These are phyloP conservation scores for Hypsopygia costalis DNA, from an alignment of 2,888 invertebrate genomes.

Conservation along the genomic window DNA sequence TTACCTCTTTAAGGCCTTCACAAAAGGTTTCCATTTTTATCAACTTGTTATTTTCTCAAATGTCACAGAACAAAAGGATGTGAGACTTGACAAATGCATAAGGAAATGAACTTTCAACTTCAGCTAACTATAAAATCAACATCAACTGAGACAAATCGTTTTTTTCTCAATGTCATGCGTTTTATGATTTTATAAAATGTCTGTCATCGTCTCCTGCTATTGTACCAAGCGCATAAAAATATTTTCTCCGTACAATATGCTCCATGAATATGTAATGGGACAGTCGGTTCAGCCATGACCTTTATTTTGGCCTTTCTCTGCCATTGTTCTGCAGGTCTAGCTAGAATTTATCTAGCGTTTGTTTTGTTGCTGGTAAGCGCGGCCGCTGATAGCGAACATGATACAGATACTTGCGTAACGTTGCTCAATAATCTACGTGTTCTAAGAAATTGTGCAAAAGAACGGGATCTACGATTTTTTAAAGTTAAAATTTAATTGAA, in stretches of 20 bases:
- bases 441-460: too few relatives aligned
- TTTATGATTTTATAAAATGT: constrained; percentile 31
- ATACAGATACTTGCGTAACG: constrained; percentile 7
- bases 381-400: constrained; percentile 1
- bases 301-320: constrained; percentile 63
- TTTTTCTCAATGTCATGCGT: constrained; percentile 42
- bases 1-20: constrained; percentile 9
- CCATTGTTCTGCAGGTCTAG: constrained; percentile 51
- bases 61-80: constrained; percentile 19
- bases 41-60: constrained; percentile 7
- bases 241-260: constrained; percentile 52
- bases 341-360: constrained; percentile 51
- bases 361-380: constrained; percentile 44
- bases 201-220: constrained; percentile 32
- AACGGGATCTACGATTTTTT: too few relatives aligned
- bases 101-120: constrained; percentile 27
- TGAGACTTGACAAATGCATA: constrained; percentile 22
- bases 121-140: constrained; percentile 30
- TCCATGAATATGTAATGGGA: constrained; percentile 68
- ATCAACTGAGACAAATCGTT: constrained; percentile 36
- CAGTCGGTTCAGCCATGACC: constrained; percentile 49
- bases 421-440: too few relatives aligned
- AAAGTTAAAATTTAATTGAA: too few relatives aligned
- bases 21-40: not conserved
- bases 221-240: constrained; percentile 43